Evolutionary conservation across 2,797 vertebrate genomes (phyloP), one percentile per base, ranked within the genome.

Genomic region (Pyrocephalus nanus): DNA sequence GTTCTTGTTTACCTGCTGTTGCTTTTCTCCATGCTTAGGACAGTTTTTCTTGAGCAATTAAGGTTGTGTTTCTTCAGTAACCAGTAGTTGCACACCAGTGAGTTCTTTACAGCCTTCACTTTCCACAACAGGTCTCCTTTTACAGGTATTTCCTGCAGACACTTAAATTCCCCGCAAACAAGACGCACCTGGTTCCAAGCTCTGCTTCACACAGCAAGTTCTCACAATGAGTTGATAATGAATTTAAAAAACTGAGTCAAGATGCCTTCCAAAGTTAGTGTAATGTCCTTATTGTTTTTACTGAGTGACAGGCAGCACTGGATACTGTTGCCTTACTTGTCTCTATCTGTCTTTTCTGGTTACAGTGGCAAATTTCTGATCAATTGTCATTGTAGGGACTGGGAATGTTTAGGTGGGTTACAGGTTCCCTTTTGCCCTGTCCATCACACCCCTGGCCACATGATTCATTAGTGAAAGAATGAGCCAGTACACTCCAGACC

Each of bases 81-180:
- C 29, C 30, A 57, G 23, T 16, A 77, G 14, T 0, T 38, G 5
- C 29, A 22, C 7, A 62, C 9, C 26, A 38, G 0, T 2, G 1
- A 64, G 9, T 8, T 69, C 50, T 43, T 15, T 16, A 1, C n/a
- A 77, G 6, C 25, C 21, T 32, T 29, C 25, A 0, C 8, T 57
- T 57, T 27, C 48, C 6, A 10, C 7, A 9, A 25, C 51, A 60
- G 11, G 5, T 10, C 16, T 54, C 55, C 13, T 4, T 80, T 64
- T 66, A 17, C 75, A 80, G 38, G 19, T 55, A 43, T 67, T 79
- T 53, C 40, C 54, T 57, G 51, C 47, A 60, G 47, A 43, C 29
- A 34, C 18, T 73, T 50, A 25, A 78, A 47, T 12, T 51, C 15
- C 23, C 18, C 27, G 14, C 18, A 26, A 79, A 53, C 15, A 53